A percentile compares a stretch with the other conserved stretches of the same genome.
phyloP scores from a whole-genome alignment of 2,797 vertebrate genomes.

The Onychomys leucogaster region DNA sequence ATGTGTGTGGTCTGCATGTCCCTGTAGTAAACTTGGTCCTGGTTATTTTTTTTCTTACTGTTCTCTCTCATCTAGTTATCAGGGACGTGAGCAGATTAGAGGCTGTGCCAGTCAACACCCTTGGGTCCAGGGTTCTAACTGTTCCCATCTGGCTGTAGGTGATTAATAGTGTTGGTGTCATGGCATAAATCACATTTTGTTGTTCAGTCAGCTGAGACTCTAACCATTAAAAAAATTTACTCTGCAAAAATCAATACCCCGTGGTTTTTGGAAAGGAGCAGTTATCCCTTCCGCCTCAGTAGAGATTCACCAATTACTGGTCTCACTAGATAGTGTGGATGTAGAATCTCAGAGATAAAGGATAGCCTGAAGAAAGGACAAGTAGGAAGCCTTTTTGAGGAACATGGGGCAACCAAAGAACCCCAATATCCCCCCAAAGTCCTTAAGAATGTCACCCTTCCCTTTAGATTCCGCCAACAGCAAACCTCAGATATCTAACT shows the following conservation, averaged over 20 bases:
- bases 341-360: slow-evolving; percentile 68
- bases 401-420: slow-evolving; percentile 38
- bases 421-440: slow-evolving; percentile 26
- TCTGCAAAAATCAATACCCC: slow-evolving; percentile 71
- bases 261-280: slow-evolving; percentile 57
- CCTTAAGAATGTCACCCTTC: slow-evolving; percentile 66
- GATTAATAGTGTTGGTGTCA: slow-evolving; percentile 70
- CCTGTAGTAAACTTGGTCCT: not conserved
- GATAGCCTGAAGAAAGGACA: slow-evolving; percentile 64
- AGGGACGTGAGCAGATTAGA: slow-evolving; percentile 64
- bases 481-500: slow-evolving; percentile 9
- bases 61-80: slow-evolving; percentile 60
- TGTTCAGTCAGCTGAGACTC: slow-evolving; percentile 61
- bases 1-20: not conserved
- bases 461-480: not conserved
- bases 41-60: slow-evolving; percentile 41
- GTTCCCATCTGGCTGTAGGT: slow-evolving; percentile 78
- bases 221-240: slow-evolving; percentile 74
- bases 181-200: slow-evolving; percentile 70
- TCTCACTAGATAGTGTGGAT: slow-evolving; percentile 53
- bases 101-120: slow-evolving; percentile 67
- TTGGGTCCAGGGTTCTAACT: slow-evolving; percentile 63
- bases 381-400: slow-evolving; percentile 48
- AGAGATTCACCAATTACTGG: slow-evolving; percentile 68
- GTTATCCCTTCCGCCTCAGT: slow-evolving; percentile 8